These are phyloP conservation scores for Drosophila pandora DNA, from an alignment of 1,140 invertebrate species.

Conservation along the genomic window DNA sequence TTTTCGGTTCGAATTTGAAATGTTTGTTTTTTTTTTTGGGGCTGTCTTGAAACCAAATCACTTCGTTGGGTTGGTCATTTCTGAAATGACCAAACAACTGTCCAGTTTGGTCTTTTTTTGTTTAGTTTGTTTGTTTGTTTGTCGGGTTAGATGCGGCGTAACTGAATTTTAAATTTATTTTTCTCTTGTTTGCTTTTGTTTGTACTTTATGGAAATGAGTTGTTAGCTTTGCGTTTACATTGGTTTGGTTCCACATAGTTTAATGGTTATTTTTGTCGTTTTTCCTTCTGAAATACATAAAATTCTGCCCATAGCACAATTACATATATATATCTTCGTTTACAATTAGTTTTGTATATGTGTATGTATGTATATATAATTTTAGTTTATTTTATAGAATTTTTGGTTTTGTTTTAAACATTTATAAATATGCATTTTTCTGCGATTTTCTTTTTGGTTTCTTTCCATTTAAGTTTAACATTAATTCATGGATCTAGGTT, in stretches of 20 bases:
- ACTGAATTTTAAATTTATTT: conserved; percentile 14
- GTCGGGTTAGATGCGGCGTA: conserved; percentile 4
- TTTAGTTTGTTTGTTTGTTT: conserved; percentile 3
- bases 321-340: conserved; percentile 36
- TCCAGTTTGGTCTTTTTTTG: conserved; percentile 53
- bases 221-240: conserved; percentile 56
- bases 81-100: conserved; percentile 39
- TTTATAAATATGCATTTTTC: conserved; percentile 70
- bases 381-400: conserved; percentile 50
- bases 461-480: conserved; percentile 52
- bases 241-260: conserved; percentile 49
- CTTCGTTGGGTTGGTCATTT: conserved; percentile 48
- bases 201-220: conserved; percentile 47
- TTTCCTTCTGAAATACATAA: conserved; percentile 51
- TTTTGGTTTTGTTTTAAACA: conserved; percentile 70
- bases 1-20: conserved; percentile 19
- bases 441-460: background rate
- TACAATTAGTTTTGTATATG: conserved; percentile 15
- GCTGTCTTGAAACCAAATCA: conserved; percentile 70
- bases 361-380: conserved; percentile 26
- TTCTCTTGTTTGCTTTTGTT: conserved; percentile 18
- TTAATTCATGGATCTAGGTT: conserved; percentile 48
- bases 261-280: conserved; percentile 24
- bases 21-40: conserved; percentile 28
- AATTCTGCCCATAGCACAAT: conserved; percentile 45